Base-by-base conservation (phyloP, 2,888 invertebrate genomes). In the Mythimna loreyi region DNA sequence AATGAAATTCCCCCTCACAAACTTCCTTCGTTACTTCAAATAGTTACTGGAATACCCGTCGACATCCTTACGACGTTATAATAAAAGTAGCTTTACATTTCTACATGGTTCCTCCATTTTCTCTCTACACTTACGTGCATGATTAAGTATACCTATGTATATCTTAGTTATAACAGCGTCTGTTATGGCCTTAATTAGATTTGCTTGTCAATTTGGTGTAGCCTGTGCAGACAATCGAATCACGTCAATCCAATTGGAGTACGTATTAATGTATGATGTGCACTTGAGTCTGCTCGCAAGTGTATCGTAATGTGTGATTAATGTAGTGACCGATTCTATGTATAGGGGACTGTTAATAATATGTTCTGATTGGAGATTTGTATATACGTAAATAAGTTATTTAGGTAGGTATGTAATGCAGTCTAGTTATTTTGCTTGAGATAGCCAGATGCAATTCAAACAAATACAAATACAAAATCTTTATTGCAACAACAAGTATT, bases 141-240 rank as follows among this genome's bases (percentile, higher is more conserved):
- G 21, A 57, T 68, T 33, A 64, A 49, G 50, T 40, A 40, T 16
- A 19, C 33, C 3, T n/a, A n/a, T 30, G 49, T 45, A 74, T 49
- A 66, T 65, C 36, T 78, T 21, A 23, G 71, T 23, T 50, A 60
- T 23, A 62, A 33, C 55, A 57, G 58, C 50, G 43, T 65, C 61
- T 67, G 50, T 52, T 70, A 61, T 56, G 36, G 25, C 28, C 62
- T 66, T 84, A 80, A 81, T 83, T 73, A 80, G 66, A 77, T 81
- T 82, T 72, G 62, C 75, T 69, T 74, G 72, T 84, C 77, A 84
- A 81, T 82, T 77, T 72, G 40, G 50, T 72, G 53, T 67, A 71
- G 66, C 60, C 58, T 72, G 72, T 21, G 62, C 62, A 67, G 66
- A 72, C 64, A 70, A 82, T 78, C 55, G 63, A 80, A 84, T 83